phyloP scores from a whole-genome alignment of 2,113 vertebrate genomes.

The Elaphurus davidianus region DNA sequence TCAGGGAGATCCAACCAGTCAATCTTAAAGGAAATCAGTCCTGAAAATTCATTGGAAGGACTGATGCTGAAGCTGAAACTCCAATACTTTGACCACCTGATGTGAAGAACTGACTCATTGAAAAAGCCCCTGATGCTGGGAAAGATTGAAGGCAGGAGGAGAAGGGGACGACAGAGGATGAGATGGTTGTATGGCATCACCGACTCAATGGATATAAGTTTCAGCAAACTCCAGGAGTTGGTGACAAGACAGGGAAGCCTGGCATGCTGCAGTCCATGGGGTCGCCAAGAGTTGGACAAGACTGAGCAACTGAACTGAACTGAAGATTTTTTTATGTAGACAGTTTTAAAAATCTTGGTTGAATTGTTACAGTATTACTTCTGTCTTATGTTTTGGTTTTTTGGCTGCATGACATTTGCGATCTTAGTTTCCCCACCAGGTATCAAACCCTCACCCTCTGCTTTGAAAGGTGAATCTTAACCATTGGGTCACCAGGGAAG shows the following conservation, averaged over 20 bases:
- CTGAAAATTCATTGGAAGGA: background rate
- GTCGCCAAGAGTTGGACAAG: background rate
- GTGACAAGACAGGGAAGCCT: background rate
- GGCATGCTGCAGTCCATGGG: background rate
- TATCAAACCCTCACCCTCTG: background rate
- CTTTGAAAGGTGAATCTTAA: background rate
- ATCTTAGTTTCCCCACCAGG: background rate
- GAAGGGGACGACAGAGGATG: rapidly evolving
- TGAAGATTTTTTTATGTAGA: too few relatives aligned
- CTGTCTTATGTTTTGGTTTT: background rate
- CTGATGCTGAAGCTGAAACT: background rate
- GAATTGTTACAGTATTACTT: background rate
- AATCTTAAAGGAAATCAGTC: background rate
- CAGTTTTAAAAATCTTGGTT: background rate
- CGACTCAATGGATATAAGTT: rapidly evolving
- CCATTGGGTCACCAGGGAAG: background rate
- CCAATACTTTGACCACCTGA: background rate
- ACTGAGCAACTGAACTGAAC: background rate
- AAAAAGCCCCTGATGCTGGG: background rate
- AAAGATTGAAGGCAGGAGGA: background rate
- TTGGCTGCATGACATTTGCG: background rate
- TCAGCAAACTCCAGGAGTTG: background rate
- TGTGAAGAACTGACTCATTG: background rate
- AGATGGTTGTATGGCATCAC: background rate
- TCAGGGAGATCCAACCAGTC: background rate